A percentile compares a stretch with the other conserved stretches of the same genome.
phyloP scores from a whole-genome alignment of 1,140 invertebrate genomes.

The Drosophila kanapiae region DNA sequence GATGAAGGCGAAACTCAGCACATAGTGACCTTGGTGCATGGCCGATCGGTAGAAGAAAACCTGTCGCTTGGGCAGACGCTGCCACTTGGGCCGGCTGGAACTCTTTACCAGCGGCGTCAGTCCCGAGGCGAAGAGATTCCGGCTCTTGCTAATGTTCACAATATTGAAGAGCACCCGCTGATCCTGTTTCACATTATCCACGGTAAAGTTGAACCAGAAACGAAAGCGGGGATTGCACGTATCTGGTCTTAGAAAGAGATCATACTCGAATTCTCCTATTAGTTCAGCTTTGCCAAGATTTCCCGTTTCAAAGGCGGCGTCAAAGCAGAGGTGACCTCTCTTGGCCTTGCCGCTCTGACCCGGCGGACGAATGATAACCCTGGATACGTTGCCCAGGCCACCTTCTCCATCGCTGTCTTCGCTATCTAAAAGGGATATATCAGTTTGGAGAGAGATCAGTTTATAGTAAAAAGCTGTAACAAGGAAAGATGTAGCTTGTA shows the following conservation, averaged over 20 bases:
- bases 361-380: slow-evolving; percentile 95
- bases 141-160: slow-evolving; percentile 97
- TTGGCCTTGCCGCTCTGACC: slow-evolving; percentile 94
- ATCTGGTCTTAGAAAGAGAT: slow-evolving; percentile 97
- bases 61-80: slow-evolving; percentile 92
- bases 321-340: slow-evolving; percentile 97
- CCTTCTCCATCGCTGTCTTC: slow-evolving; percentile 98
- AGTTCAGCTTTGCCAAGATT: slow-evolving; percentile 98
- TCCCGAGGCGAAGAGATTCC: slow-evolving; percentile 94
- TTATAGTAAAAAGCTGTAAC: neutral
- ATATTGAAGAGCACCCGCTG: slow-evolving; percentile 99
- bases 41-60: slow-evolving; percentile 97
- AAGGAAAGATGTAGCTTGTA: neutral
- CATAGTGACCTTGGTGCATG: slow-evolving; percentile 95
- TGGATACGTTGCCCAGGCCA: slow-evolving; percentile 96
- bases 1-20: slow-evolving; percentile 96
- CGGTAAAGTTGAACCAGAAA: slow-evolving; percentile 99
- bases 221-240: slow-evolving; percentile 97
- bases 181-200: slow-evolving; percentile 97
- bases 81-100: slow-evolving; percentile 95
- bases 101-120: slow-evolving; percentile 98
- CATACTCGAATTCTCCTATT: slow-evolving; percentile 97
- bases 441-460: no score
- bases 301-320: slow-evolving; percentile 98
- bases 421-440: slow-evolving; percentile 89